Evolutionary conservation across 2,113 vertebrate species (phyloP), one percentile per base, ranked within the genome.

Genomic region (Nestor notabilis): DNA sequence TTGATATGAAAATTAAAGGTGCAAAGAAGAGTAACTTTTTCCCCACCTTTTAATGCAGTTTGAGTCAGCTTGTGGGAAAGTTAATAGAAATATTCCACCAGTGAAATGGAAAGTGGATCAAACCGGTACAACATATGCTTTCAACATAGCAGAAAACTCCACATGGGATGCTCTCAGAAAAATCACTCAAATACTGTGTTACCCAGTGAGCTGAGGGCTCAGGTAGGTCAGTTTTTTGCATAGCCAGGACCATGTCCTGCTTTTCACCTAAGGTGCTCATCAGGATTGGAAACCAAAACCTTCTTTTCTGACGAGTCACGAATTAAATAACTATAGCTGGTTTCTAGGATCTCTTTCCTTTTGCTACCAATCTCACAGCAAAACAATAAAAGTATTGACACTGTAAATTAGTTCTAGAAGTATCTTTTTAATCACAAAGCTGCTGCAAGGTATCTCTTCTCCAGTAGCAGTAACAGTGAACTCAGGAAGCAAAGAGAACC

Each of bases 261-360:
- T 71, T 80, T 92, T 81, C 71, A 83, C 20, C 25, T 46, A 81
- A 81, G 39, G 24, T 71, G 19, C 21, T 82, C 17, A 3, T 80
- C 58, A 63, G 37, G n/a, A 95, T 2, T 83, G 33, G 75, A 97
- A 90, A 41, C 37, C 23, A 83, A 93, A 88, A 46, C n/a, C 71
- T 50, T 43, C 16, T 91, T 90, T 82, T 80, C 71, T 85, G 46
- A 74, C 78, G 50, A 27, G 64, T 83, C 69, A 90, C 78, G 43
- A 90, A 89, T 78, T 94, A 92, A 95, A 64, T 77, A 88, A 83
- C 60, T 91, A 33, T 61, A 81, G 39, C n/a, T 72, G 52, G 24
- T 72, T 95, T 83, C 69, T 49, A 77, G 25, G 55, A 78, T 78
- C 43, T 87, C 50, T 64, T 89, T 84, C 65, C n/a, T 70, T 69